A percentile compares a stretch with the other conserved stretches of the same genome.
phyloP scores from a whole-genome alignment of 2,888 invertebrate genomes.

The Drosophila nr. perissopoda region DNA sequence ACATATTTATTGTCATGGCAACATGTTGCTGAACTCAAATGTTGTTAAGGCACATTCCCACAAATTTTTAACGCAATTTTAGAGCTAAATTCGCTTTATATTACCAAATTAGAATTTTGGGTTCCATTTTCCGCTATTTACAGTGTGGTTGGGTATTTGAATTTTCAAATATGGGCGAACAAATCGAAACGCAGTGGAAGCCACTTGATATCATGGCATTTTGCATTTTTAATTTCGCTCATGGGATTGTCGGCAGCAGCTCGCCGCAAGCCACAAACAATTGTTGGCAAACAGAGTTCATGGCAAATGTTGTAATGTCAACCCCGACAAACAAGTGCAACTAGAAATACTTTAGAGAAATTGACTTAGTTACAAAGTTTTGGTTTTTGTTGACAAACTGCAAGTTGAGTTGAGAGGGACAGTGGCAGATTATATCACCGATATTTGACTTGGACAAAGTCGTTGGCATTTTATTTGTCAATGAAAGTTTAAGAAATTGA shows the following conservation, averaged over 20 bases:
- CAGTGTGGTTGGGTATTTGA: conserved; percentile 40
- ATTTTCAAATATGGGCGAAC: conserved; percentile 24
- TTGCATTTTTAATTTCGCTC: conserved; percentile 57
- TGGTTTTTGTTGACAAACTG: conserved; percentile 27
- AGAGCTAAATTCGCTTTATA: not conserved
- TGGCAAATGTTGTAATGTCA: conserved; percentile 2
- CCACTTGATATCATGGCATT: conserved; percentile 51
- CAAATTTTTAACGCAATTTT: conserved; percentile 9
- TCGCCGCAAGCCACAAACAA: conserved; percentile 61
- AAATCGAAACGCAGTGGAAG: conserved; percentile 28
- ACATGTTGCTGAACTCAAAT: conserved; percentile 7
- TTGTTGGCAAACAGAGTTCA: conserved; percentile 45
- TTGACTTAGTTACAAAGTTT: conserved; percentile 48
- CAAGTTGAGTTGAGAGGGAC: conserved; percentile 2
- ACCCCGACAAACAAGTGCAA: conserved; percentile 31
- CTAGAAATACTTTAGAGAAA: conserved; percentile 43
- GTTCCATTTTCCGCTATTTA: conserved; percentile 52
- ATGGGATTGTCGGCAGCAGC: conserved; percentile 44
- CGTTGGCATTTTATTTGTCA: conserved; percentile 34
- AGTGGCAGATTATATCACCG: conserved; percentile 19
- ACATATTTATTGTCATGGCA: conserved; percentile 10
- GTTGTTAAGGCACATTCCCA: not conserved
- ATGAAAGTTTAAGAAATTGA: conserved; percentile 29
- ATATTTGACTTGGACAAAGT: conserved; percentile 29
- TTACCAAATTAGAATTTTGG: conserved; percentile 5